Evolutionary conservation across 1,140 invertebrate species (phyloP).

Genomic region (Tachypleus tridentatus): DNA sequence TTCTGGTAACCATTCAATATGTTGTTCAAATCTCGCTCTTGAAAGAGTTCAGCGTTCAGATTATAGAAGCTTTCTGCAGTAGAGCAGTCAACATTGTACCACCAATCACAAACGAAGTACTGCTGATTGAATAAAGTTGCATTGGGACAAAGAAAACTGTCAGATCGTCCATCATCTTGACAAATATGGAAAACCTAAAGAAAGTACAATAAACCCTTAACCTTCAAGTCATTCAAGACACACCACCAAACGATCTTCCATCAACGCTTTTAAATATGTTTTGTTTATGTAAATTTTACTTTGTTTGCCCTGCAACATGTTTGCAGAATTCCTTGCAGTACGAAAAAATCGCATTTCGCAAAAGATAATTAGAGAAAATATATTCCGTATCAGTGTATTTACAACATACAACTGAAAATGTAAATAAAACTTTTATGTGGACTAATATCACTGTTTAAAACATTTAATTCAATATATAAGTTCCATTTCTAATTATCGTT

Average conservation of each 20-base stretch:
- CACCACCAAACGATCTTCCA: neutral
- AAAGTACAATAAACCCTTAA: neutral
- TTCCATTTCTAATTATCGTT: neutral
- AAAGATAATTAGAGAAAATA: no score
- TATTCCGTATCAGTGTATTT: no score
- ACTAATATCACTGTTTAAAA: neutral
- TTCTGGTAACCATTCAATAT: neutral
- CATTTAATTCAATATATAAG: neutral
- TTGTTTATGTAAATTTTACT: neutral
- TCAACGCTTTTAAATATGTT: neutral
- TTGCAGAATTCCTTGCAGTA: no score
- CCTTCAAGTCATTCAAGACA: neutral
- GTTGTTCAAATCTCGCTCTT: slow-evolving; percentile 14
- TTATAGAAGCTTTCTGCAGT: slow-evolving; percentile 45
- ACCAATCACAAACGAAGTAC: slow-evolving; percentile 49
- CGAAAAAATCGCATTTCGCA: no score
- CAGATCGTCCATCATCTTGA: slow-evolving; percentile 37
- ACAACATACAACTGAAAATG: no score
- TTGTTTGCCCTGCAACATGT: no score
- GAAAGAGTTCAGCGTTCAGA: slow-evolving; percentile 34
- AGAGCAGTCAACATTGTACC: slow-evolving; percentile 76
- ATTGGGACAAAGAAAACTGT: slow-evolving; percentile 35
- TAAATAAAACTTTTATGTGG: no score
- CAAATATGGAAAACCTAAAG: slow-evolving; percentile 44
- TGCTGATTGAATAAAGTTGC: slow-evolving; percentile 35